A percentile compares a stretch with the other conserved stretches of the same genome.
phyloP scores from a whole-genome alignment of 2,888 invertebrate genomes.

The Parascotia fuliginaria region DNA sequence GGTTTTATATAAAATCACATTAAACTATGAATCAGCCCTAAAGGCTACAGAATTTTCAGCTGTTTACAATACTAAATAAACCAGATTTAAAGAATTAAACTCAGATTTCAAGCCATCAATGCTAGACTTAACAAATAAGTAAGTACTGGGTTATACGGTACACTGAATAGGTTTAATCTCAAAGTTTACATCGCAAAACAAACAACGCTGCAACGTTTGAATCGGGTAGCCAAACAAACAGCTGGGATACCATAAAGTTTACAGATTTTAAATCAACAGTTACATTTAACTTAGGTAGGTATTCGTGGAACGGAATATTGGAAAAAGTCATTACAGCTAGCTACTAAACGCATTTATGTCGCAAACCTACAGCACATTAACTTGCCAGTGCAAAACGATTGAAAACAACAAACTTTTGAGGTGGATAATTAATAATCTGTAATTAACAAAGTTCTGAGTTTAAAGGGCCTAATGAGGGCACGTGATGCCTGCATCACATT shows the following conservation, averaged over 20 bases:
- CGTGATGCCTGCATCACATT: conserved; percentile 49
- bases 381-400: background rate
- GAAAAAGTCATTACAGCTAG: conserved; percentile 1
- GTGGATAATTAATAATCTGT: conserved; percentile 42
- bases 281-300: background rate
- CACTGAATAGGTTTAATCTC: conserved; percentile 3
- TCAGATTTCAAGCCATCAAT: background rate
- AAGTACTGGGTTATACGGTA: background rate
- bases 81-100: too few relatives aligned
- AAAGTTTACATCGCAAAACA: background rate
- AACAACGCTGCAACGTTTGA: background rate
- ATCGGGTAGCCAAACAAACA: conserved; percentile 8
- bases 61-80: background rate
- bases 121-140: background rate
- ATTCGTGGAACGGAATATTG: conserved; percentile 5
- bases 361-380: conserved; percentile 6
- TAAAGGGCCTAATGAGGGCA: conserved; percentile 45
- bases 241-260: conserved; percentile 5
- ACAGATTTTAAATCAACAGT: conserved; percentile 7
- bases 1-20: background rate
- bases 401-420: conserved; percentile 5
- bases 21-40: background rate
- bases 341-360: background rate
- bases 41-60: background rate
- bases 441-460: conserved; percentile 31